phyloP scores from a whole-genome alignment of 2,113 vertebrate species.

The Ciconia boyciana region DNA sequence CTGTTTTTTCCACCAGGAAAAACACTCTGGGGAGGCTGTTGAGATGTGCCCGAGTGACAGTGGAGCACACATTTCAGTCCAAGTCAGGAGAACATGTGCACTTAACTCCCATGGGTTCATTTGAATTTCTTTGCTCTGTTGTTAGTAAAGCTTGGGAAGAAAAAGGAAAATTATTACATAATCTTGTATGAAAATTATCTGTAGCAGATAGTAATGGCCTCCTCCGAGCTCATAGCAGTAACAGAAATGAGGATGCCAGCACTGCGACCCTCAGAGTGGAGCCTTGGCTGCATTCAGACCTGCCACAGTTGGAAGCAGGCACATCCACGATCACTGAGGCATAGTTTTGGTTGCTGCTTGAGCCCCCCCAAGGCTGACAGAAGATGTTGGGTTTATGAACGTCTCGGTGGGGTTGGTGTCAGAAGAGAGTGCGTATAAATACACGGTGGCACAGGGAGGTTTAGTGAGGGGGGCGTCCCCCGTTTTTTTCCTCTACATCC shows the following conservation, averaged over 20 bases:
- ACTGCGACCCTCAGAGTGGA: background rate
- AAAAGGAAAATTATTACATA: background rate
- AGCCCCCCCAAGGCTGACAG: background rate
- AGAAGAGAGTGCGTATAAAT: background rate
- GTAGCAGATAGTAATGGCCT: background rate
- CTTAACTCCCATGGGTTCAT: background rate
- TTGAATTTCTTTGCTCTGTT: background rate
- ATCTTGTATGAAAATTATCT: background rate
- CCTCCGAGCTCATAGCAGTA: background rate
- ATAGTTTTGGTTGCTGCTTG: background rate
- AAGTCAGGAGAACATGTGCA: background rate
- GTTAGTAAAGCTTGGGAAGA: background rate
- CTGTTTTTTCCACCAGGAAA: background rate
- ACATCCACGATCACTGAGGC: background rate
- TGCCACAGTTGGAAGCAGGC: background rate
- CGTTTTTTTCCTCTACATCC: background rate
- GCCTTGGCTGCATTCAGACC: background rate
- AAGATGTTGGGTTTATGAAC: background rate
- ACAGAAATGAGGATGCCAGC: background rate
- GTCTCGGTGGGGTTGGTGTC: accelerated
- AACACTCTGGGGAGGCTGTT: background rate
- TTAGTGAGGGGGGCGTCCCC: accelerated
- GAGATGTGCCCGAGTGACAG: background rate
- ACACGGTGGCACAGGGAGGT: accelerated
- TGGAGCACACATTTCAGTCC: background rate